Base-by-base conservation (phyloP, 2,797 vertebrate species). In the Myotis planiceps region DNA sequence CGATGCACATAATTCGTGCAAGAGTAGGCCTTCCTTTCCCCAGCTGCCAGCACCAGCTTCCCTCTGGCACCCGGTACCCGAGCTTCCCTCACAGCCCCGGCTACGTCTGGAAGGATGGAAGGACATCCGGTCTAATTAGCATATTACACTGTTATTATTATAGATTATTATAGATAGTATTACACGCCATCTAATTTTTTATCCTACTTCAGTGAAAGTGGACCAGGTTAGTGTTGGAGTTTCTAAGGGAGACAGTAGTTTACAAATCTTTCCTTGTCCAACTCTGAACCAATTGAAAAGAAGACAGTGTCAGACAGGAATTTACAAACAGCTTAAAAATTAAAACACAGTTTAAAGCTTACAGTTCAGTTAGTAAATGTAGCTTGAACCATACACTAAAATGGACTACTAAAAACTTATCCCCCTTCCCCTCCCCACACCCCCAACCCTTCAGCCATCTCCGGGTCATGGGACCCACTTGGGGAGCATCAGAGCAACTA, bases 181-280 rank as follows among this genome's bases (percentile, higher is more conserved):
- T 60, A 12, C 55, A 55, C 3, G 53, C 53, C 10, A 55, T 27
- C 55, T 58, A 75, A 68, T 68, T 9, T 23, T 90, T 93, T 80
- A 51, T 63, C 51, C 14, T 51, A 47, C 15, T 29, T 87, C 53
- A 71, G 60, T 65, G 78, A 71, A 87, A 87, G 10, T 25, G n/a
- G 45, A 71, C 51, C 9, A 47, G 6, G 69, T 76, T 39, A 32
- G 51, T 69, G 34, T 23, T 53, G n/a, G 42, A 21, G n/a, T 85
- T 86, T 86, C 34, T 27, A 15, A 86, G 68, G 60, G 25, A 74
- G 39, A 16, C 53, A 65, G 32, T 76, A 69, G 69, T 76, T 78
- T 82, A 51, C 23, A 83, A 55, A 13, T 12, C 4, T 65, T 83
- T 76, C 12, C 14, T 19, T 76, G 5, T 63, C 37, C 55, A 82